Base-by-base conservation (phyloP, 2,888 invertebrate species). In the Tyria jacobaeae region DNA sequence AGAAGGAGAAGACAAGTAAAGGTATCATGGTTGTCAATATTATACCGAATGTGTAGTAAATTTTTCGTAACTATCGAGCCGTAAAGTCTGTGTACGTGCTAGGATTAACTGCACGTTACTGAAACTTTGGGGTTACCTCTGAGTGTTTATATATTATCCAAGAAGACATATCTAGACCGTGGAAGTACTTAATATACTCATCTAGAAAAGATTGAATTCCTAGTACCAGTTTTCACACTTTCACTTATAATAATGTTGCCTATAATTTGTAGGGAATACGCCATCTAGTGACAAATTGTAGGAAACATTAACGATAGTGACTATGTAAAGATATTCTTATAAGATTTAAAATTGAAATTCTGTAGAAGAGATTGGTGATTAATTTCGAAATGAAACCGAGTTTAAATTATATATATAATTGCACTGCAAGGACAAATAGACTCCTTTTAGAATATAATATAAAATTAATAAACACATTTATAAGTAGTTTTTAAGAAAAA, bases 31-130 rank as follows among this genome's bases (percentile, higher is more conserved):
- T 51, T 51, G 10, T 41, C 9, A 41, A 41, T 41, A 41, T 51
- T 14, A 50, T 35, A 35, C 35, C 34, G 14, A 51, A 34, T 35
- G n/a, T 41, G 41, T 17, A 41, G 17, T 44, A 44, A 44, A 51
- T 35, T 21, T 15, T 34, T 51, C 14, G 15, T 51, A 51, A 51
- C 34, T 51, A 2, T 7, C 5, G 34, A 14, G 14, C 35, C 51
- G 34, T 51, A 15, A 35, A 7, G 21, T 27, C 27, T 21, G 21
- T 35, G 51, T 51, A 12, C 51, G 21, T 34, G 50, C 34, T 34
- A 24, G 34, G 14, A 34, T 51, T 51, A 5, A 51, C 10, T 44
- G 21, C 21, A 24, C 34, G 34, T 12, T 34, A 51, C 35, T 34
- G 34, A 51, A 51, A 51, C 51, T 51, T 34, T 51, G 17, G 21